These are phyloP conservation scores for Caenorhabditis brenneri DNA, from an alignment of 1,140 invertebrate genomes.

Conservation along the genomic window DNA sequence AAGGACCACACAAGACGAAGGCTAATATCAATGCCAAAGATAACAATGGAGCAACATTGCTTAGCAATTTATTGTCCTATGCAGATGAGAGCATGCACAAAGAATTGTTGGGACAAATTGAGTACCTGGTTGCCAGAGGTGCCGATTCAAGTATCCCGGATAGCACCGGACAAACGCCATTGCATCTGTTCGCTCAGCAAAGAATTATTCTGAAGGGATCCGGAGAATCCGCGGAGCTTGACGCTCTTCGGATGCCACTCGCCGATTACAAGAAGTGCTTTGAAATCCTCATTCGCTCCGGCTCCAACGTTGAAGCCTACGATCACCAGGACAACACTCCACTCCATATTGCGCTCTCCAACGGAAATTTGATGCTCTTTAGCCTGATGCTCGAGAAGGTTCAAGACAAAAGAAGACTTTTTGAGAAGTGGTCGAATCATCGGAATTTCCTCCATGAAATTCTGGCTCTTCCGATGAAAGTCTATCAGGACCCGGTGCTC, in stretches of 20 bases:
- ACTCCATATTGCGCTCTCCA: constrained; percentile 47
- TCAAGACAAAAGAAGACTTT: constrained; percentile 10
- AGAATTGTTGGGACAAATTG: constrained; percentile 37
- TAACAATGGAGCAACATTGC: constrained; percentile 45
- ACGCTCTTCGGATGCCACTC: constrained; percentile 24
- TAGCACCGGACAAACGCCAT: background rate
- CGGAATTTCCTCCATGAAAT: constrained; percentile 30
- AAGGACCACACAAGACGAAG: constrained; percentile 72
- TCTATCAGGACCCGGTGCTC: background rate
- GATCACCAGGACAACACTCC: constrained; percentile 46
- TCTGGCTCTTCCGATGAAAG: constrained; percentile 20
- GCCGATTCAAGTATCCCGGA: constrained; percentile 44
- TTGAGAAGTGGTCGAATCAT: background rate
- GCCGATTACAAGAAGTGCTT: constrained; percentile 41
- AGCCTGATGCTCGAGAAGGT: constrained; percentile 31
- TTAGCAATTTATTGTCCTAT: constrained; percentile 31
- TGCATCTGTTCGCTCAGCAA: constrained; percentile 33
- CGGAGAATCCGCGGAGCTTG: background rate
- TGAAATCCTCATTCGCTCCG: constrained; percentile 3
- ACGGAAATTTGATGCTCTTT: constrained; percentile 48
- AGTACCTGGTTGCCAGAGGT: constrained; percentile 31
- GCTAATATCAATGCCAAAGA: constrained; percentile 73
- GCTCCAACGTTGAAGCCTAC: background rate
- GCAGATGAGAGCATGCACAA: constrained; percentile 17
- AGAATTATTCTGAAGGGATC: background rate